Evolutionary conservation across 1,140 invertebrate species (phyloP).

Genomic region (Pissodes strobi): DNA sequence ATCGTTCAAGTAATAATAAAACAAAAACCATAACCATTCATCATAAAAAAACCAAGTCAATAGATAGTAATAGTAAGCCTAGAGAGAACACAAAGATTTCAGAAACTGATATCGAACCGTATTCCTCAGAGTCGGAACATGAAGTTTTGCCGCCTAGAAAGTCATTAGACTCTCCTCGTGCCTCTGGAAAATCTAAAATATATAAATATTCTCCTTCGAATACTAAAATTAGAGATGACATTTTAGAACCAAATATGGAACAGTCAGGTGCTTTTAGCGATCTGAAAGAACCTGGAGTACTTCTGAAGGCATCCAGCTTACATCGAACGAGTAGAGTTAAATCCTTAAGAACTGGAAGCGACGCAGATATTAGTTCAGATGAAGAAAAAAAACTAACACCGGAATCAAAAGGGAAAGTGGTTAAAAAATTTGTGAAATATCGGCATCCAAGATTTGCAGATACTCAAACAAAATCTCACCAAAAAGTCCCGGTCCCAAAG

Average conservation of each 20-base stretch:
- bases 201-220: conserved; percentile 22
- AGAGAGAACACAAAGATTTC: too few relatives aligned
- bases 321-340: conserved; percentile 10
- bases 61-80: too few relatives aligned
- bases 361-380: conserved; percentile 52
- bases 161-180: neutral
- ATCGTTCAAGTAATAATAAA: too few relatives aligned
- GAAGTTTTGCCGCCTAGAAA: conserved; percentile 17
- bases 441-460: too few relatives aligned
- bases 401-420: conserved; percentile 1
- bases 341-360: conserved; percentile 36
- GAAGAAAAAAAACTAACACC: conserved; percentile 45
- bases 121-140: conserved; percentile 49
- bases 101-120: too few relatives aligned
- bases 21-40: too few relatives aligned
- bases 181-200: neutral
- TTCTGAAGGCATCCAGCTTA: conserved; percentile 1
- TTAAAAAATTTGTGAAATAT: conserved; percentile 5
- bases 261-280: too few relatives aligned
- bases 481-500: neutral
- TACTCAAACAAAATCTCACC: too few relatives aligned
- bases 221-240: conserved; percentile 47
- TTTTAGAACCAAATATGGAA: too few relatives aligned
- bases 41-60: too few relatives aligned
- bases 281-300: conserved; percentile 40